These are phyloP conservation scores for Aromia moschata DNA, from an alignment of 2,888 invertebrate genomes.

Conservation along the genomic window DNA sequence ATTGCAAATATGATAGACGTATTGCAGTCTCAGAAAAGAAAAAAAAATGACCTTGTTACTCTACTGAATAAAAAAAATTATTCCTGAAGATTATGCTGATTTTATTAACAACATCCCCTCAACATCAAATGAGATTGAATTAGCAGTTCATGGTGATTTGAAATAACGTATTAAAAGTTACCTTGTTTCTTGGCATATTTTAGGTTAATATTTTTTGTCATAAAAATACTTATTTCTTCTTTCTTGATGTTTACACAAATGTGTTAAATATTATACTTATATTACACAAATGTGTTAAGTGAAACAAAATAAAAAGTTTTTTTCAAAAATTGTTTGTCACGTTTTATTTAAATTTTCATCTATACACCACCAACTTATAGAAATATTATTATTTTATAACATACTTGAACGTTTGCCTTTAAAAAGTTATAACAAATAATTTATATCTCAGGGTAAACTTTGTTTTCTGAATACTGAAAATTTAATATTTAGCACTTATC, in stretches of 20 bases:
- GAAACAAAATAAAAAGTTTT: neutral
- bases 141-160: neutral
- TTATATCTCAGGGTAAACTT: too few relatives aligned
- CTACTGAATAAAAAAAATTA: constrained; percentile 16
- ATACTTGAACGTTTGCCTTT: too few relatives aligned
- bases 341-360: neutral
- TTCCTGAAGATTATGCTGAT: constrained; percentile 20
- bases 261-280: neutral
- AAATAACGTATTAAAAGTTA: neutral
- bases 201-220: neutral
- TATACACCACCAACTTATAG: neutral
- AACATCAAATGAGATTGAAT: neutral
- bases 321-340: neutral
- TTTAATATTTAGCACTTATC: too few relatives aligned
- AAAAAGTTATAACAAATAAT: too few relatives aligned
- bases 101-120: neutral
- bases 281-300: neutral
- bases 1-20: constrained; percentile 9
- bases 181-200: neutral
- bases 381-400: neutral
- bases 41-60: constrained; percentile 14
- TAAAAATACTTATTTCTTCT: neutral
- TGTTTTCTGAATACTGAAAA: neutral
- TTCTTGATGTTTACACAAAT: neutral
- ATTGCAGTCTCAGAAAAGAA: constrained; percentile 17